Evolutionary conservation across 2,797 vertebrate species (phyloP).

Genomic region (Hafferia zeledoni): DNA sequence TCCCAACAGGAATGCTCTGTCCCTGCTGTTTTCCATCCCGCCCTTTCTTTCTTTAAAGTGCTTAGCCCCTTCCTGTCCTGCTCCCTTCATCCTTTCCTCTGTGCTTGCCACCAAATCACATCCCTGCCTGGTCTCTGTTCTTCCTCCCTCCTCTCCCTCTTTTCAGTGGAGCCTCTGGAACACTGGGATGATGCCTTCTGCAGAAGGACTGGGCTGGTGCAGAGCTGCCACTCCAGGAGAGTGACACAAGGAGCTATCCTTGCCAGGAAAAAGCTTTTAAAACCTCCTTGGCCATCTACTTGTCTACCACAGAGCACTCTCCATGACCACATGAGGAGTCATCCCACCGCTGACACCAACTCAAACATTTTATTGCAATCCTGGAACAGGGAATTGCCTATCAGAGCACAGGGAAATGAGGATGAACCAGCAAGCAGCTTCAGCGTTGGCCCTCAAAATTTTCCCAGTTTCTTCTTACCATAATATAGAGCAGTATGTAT

Average conservation of each 20-base stretch:
- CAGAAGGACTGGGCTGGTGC: not conserved
- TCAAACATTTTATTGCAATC: not conserved
- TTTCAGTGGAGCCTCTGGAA: not conserved
- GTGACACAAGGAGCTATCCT: not conserved
- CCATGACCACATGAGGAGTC: not conserved
- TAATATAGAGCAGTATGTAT: slow-evolving; percentile 2
- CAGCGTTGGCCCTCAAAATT: not conserved
- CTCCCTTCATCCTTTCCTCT: not conserved
- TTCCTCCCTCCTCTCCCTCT: not conserved
- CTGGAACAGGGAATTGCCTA: not conserved
- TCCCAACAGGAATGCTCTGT: not conserved
- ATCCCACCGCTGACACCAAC: not conserved
- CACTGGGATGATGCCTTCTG: not conserved
- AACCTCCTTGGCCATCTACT: not conserved
- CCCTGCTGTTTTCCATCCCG: not conserved
- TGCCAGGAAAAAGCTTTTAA: not conserved
- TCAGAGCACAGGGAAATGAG: not conserved
- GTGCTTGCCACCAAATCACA: not conserved
- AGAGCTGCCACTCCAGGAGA: not conserved
- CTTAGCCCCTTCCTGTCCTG: not conserved
- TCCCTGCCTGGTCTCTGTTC: not conserved
- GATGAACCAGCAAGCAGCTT: not conserved
- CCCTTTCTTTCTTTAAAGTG: not conserved
- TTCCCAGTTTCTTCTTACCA: slow-evolving; percentile 6
- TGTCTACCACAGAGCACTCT: not conserved